These are phyloP conservation scores for Adelosebastes latens DNA, from an alignment of 2,797 vertebrate genomes.

Conservation along the genomic window DNA sequence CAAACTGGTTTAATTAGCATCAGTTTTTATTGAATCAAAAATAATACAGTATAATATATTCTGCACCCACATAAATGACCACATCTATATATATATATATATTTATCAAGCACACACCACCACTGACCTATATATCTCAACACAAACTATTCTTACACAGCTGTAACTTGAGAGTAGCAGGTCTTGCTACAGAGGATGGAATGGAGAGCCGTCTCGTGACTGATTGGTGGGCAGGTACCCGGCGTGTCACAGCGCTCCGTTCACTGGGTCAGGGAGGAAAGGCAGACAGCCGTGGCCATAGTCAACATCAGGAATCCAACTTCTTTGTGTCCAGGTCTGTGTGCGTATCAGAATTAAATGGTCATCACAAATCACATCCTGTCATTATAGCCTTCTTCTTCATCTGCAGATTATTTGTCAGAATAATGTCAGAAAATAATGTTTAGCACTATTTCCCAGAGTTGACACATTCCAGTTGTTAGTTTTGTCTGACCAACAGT, in stretches of 20 bases:
- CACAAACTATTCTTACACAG: slow-evolving; percentile 66
- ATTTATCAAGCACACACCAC: slow-evolving; percentile 40
- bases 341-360: slow-evolving; percentile 2
- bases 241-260: slow-evolving; percentile 47
- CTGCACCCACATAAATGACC: slow-evolving; percentile 20
- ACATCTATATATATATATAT: background rate
- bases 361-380: background rate
- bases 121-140: slow-evolving; percentile 66
- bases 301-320: slow-evolving; percentile 64
- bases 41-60: slow-evolving; percentile 40
- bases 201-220: slow-evolving; percentile 44
- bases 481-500: no score
- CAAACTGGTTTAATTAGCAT: background rate
- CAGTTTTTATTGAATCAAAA: slow-evolving; percentile 60
- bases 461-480: no score
- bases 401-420: background rate
- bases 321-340: slow-evolving; percentile 44
- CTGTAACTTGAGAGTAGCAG: slow-evolving; percentile 59
- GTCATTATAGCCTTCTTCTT: background rate
- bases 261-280: slow-evolving; percentile 48
- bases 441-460: no score
- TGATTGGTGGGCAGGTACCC: slow-evolving; percentile 14
- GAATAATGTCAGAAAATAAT: background rate
- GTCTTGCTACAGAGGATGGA: slow-evolving; percentile 54
- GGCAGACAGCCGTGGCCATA: slow-evolving; percentile 54